Percentiles rank a stretch among this genome's conserved stretches.
These are phyloP conservation scores for Astyanax mexicanus DNA, from an alignment of 2,797 vertebrate species.

Conservation along the genomic window DNA sequence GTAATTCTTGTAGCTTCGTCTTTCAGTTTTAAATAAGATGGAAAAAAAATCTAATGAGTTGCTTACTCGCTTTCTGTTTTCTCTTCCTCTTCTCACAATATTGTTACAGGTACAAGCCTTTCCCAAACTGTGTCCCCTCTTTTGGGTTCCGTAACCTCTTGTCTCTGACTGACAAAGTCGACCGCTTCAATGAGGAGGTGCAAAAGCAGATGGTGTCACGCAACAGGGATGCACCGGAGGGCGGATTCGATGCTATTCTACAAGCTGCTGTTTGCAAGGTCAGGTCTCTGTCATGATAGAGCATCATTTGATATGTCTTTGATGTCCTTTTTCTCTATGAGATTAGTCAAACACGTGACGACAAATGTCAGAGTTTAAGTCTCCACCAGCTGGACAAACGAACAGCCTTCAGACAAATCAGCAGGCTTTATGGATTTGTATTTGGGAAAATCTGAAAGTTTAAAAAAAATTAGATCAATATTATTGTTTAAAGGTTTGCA, in stretches of 20 bases:
- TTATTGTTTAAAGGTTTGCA: too few relatives aligned
- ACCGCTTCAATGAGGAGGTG: conserved; percentile 95
- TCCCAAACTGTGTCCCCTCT: conserved; percentile 91
- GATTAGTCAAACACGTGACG: conserved; percentile 5
- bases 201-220: conserved; percentile 96
- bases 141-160: conserved; percentile 97
- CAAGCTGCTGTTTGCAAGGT: conserved; percentile 97
- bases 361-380: not conserved
- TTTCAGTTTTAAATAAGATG: too few relatives aligned
- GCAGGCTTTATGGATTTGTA: not conserved
- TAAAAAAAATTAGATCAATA: not conserved
- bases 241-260: conserved; percentile 93
- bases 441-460: conserved; percentile 1
- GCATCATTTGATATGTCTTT: conserved; percentile 8
- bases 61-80: not conserved
- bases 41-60: too few relatives aligned
- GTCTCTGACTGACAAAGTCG: conserved; percentile 92
- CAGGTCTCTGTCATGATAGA: conserved; percentile 50
- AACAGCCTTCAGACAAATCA: not conserved
- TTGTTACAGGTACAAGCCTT: conserved; percentile 88
- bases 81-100: conserved; percentile 7
- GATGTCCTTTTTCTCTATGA: not conserved
- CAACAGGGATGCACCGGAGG: conserved; percentile 95
- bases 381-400: not conserved
- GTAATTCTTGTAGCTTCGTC: too few relatives aligned